Evolutionary conservation across 2,113 vertebrate genomes (phyloP).

Genomic region (Sylvietta virens): DNA sequence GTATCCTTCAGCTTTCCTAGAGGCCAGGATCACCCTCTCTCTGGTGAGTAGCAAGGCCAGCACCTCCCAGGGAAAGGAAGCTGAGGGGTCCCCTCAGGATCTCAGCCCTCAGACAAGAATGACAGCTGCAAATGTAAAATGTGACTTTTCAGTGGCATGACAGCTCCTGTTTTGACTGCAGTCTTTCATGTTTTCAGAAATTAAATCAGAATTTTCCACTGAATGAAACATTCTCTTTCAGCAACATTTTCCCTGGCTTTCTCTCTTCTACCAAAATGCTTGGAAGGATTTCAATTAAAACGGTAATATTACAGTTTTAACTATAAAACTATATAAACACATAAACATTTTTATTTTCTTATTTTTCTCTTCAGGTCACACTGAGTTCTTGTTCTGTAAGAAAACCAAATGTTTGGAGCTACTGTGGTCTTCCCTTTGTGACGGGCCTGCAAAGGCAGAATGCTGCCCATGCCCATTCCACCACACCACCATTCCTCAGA

Average conservation of each 20-base stretch:
- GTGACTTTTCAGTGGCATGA: neutral
- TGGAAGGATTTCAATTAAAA: neutral
- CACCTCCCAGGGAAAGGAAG: neutral
- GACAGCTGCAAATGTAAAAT: conserved; percentile 21
- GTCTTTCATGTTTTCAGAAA: neutral
- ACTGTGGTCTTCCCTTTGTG: neutral
- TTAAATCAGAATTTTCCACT: neutral
- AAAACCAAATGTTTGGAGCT: neutral
- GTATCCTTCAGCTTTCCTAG: neutral
- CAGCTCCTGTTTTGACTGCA: neutral
- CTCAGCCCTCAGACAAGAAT: neutral
- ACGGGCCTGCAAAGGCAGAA: neutral
- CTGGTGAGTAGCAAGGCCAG: neutral
- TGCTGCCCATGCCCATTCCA: neutral
- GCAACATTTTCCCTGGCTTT: neutral
- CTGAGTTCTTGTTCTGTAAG: neutral
- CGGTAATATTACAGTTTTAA: neutral
- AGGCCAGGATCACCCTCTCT: neutral
- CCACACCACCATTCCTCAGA: neutral
- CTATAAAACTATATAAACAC: neutral
- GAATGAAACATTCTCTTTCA: neutral
- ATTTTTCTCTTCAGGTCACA: neutral
- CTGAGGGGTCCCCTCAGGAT: neutral
- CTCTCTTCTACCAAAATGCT: neutral
- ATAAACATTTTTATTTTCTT: neutral